These are phyloP conservation scores for Hemicrepidius hirtus DNA, from an alignment of 2,888 invertebrate genomes.

Conservation along the genomic window DNA sequence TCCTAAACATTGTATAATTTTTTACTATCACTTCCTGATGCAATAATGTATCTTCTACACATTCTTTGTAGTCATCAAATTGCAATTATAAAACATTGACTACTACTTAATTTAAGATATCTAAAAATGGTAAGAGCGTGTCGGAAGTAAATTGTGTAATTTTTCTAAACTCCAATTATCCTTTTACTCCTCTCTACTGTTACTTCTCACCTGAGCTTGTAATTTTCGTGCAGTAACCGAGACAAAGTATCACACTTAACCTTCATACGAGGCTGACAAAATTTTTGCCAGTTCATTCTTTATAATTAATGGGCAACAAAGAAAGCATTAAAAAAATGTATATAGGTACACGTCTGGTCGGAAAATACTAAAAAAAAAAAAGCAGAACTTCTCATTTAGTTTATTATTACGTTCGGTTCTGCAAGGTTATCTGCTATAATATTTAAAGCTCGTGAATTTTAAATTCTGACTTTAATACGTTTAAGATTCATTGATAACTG, in stretches of 20 bases:
- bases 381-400: slow-evolving; percentile 12
- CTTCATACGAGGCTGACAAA: slow-evolving; percentile 10
- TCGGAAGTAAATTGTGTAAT: slow-evolving; percentile 13
- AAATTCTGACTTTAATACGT: slow-evolving; percentile 36
- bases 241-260: slow-evolving; percentile 25
- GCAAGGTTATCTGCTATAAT: slow-evolving; percentile 17
- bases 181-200: not conserved
- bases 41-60: too few relatives aligned
- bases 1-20: too few relatives aligned
- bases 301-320: slow-evolving; percentile 27
- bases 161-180: slow-evolving; percentile 16
- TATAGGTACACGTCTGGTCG: slow-evolving; percentile 6
- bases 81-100: not conserved
- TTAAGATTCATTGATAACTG: slow-evolving; percentile 44
- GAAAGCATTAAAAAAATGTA: slow-evolving; percentile 5
- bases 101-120: not conserved
- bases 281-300: slow-evolving; percentile 31
- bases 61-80: too few relatives aligned
- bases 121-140: slow-evolving; percentile 11
- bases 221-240: slow-evolving; percentile 14
- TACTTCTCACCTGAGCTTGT: not conserved
- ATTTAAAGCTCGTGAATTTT: slow-evolving; percentile 40
- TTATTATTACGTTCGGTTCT: slow-evolving; percentile 20
- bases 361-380: slow-evolving; percentile 19
- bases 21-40: too few relatives aligned